Percentiles rank a stretch among this genome's conserved stretches.
phyloP scores from a whole-genome alignment of 1,140 invertebrate species.

The Brachystomella parvula region DNA sequence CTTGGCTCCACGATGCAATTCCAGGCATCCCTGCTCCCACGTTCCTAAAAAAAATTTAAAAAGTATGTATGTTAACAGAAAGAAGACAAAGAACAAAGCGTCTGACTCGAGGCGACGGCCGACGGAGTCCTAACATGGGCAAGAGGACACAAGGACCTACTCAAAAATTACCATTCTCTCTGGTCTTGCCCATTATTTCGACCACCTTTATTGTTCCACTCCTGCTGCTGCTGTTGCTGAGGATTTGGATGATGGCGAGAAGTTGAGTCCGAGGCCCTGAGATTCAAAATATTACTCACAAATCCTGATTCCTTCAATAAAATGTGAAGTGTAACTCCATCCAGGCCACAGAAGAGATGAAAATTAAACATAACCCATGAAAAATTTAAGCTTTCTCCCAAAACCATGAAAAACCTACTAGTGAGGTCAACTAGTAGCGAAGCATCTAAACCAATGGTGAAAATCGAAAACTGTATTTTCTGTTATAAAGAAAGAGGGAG shows the following conservation, averaged over 20 bases:
- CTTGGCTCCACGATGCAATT: slow-evolving; percentile 38
- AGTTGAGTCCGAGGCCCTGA: slow-evolving; percentile 26
- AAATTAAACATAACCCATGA: not conserved
- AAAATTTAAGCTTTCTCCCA: not conserved
- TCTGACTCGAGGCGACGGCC: not conserved
- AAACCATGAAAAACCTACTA: not conserved
- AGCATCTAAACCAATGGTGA: no score
- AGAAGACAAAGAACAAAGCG: not conserved
- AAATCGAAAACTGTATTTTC: no score
- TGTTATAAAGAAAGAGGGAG: slow-evolving; percentile 6
- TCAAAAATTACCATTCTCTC: slow-evolving; percentile 33
- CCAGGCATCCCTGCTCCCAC: slow-evolving; percentile 36
- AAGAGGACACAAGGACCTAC: slow-evolving; percentile 27
- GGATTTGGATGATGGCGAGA: slow-evolving; percentile 16
- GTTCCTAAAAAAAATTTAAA: slow-evolving; percentile 23
- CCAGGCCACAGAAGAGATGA: not conserved
- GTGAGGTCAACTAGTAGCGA: slow-evolving; percentile 18
- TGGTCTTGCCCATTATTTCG: slow-evolving; percentile 30
- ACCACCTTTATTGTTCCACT: slow-evolving; percentile 26
- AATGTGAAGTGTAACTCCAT: not conserved
- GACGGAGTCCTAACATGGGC: not conserved
- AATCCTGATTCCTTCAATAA: not conserved
- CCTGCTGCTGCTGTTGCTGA: not conserved
- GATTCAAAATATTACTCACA: slow-evolving; percentile 33
- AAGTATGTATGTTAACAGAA: not conserved